Conservation (phyloP, 1,140 invertebrate genomes). For the Zaprionus vittiger region DNA sequence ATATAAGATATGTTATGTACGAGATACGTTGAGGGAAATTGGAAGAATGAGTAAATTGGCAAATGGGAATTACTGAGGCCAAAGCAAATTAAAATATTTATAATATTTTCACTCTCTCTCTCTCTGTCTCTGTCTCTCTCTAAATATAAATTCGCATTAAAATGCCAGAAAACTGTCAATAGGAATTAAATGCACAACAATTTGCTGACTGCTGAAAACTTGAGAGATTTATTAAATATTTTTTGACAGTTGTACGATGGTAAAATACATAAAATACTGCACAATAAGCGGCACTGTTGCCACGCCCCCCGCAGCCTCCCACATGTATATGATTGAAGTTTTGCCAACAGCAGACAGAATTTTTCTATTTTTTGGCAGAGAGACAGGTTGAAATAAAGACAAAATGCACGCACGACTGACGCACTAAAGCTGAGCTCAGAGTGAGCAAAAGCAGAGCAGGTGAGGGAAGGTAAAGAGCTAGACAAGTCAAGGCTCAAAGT, state of each 20-base stretch:
- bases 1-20: background rate
- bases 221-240: constrained; percentile 34
- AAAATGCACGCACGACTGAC: constrained; percentile 35
- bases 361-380: constrained; percentile 16
- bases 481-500: constrained; percentile 30
- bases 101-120: background rate
- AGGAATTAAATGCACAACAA: background rate
- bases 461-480: background rate
- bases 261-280: constrained; percentile 23
- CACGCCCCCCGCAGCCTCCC: background rate
- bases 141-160: constrained; percentile 1
- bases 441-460: background rate
- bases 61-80: constrained; percentile 10
- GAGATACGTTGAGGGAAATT: too few relatives aligned
- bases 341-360: background rate
- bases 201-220: constrained; percentile 7
- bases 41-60: background rate
- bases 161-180: constrained; percentile 10
- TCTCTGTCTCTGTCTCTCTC: background rate
- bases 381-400: constrained; percentile 9
- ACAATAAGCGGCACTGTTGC: background rate
- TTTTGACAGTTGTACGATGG: background rate
- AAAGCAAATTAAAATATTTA: constrained; percentile 3
- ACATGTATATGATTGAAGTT: constrained; percentile 14
- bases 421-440: background rate